Base-by-base conservation (phyloP, 1,140 invertebrate genomes). In the Luehdorfia chinensis region DNA sequence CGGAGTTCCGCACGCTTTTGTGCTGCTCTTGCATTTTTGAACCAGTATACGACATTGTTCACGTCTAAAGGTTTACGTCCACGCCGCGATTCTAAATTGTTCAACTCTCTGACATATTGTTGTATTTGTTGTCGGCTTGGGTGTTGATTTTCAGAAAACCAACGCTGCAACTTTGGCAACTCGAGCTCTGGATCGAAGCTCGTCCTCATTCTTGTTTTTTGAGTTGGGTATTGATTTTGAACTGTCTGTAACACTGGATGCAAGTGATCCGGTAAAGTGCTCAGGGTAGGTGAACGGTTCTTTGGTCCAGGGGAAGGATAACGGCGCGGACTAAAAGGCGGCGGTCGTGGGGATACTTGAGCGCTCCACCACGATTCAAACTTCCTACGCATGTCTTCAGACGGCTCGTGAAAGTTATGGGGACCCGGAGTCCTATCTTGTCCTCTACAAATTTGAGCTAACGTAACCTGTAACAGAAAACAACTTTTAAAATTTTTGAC, bases 31-130 rank as follows among this genome's bases (percentile, higher is more conserved):
- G 97, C 97, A 76, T 99, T 99, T 84, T 99, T 99, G 78, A 99
- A 99, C 97, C 97, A 99, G 79, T 98, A 98, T 12, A 98, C 97
- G 6, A 99, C 96, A 76, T 99, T 99, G 70, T 98, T 98, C 0
- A 98, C 93, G 83, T 99, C 97, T 13, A 99, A 88, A 0, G 96
- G 96, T 70, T 98, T 98, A 27, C 96, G 88, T 4, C 97, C 97
- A 50, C 95, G 90, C 8, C 97, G 89, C 21, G 96, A 98, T 63
- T 98, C 96, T 32, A 98, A 80, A 25, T 92, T 92, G 75, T 99
- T 98, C 39, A 99, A 87, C 73, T 98, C 96, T 34, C 94, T 92
- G 8, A 98, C 96, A 80, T 97, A 98, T 57, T 96, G 94, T 66
- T 98, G 95, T 74, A 99, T 98, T 88, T 98, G 95, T 65, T 96